These are phyloP conservation scores for Vultur gryphus DNA, from an alignment of 2,797 vertebrate species.

Conservation along the genomic window DNA sequence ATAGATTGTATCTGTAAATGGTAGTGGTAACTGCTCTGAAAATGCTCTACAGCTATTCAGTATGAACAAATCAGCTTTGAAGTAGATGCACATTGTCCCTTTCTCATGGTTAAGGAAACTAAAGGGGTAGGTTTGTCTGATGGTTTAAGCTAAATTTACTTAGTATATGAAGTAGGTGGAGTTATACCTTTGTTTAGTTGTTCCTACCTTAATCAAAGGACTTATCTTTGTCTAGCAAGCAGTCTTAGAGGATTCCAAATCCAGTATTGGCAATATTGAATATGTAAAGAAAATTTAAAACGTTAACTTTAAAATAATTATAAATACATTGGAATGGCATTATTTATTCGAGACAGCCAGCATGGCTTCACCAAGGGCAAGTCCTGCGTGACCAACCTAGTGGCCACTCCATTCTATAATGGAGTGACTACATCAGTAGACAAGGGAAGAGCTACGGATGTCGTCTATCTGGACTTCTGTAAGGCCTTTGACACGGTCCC, in stretches of 20 bases:
- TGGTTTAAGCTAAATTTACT: neutral
- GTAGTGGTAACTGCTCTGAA: neutral
- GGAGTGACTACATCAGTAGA: neutral
- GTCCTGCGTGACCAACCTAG: neutral
- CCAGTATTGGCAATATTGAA: neutral
- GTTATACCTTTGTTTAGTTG: neutral
- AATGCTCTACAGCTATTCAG: neutral
- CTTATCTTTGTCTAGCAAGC: neutral
- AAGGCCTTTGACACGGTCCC: neutral
- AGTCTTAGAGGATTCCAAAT: neutral
- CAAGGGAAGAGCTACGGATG: neutral
- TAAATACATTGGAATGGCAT: neutral
- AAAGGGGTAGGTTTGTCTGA: neutral
- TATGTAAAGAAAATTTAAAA: neutral
- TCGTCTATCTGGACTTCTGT: neutral
- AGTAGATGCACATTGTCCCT: neutral
- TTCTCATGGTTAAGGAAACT: neutral
- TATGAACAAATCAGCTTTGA: neutral
- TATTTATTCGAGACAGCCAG: neutral
- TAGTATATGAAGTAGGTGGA: neutral
- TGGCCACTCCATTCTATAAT: neutral
- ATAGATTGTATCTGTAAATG: neutral
- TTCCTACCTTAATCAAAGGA: neutral
- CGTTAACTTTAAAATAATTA: neutral
- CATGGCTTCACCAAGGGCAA: neutral